Percentiles rank a stretch among this genome's conserved stretches.
phyloP scores from a whole-genome alignment of 2,113 vertebrate genomes.

The Megalops atlanticus region DNA sequence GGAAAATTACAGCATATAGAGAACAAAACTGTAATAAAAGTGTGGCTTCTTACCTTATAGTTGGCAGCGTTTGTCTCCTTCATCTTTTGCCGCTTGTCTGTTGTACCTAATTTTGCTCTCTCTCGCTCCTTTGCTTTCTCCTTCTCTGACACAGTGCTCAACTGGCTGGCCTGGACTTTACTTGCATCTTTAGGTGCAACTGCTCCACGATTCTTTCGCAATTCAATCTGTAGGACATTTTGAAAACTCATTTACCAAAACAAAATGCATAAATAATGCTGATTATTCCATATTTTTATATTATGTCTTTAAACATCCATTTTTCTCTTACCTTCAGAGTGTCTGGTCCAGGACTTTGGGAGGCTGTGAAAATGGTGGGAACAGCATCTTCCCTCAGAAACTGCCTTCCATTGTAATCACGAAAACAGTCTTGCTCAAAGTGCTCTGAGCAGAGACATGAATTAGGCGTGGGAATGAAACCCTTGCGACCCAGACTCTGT shows the following conservation, averaged over 20 bases:
- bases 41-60: constrained; percentile 55
- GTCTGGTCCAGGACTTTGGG: constrained; percentile 50
- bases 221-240: constrained; percentile 62
- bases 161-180: constrained; percentile 17
- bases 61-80: constrained; percentile 41
- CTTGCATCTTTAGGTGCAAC: constrained; percentile 57
- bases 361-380: constrained; percentile 65
- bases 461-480: constrained; percentile 69
- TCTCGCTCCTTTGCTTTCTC: constrained; percentile 50
- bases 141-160: constrained; percentile 49
- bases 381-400: constrained; percentile 75
- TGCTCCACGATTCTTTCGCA: constrained; percentile 63
- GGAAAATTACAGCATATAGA: no score
- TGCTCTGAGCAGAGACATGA: constrained; percentile 77
- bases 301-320: not conserved
- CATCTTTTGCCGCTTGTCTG: constrained; percentile 62
- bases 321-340: constrained; percentile 55
- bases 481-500: constrained; percentile 69
- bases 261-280: not conserved
- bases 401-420: constrained; percentile 78
- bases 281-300: not conserved
- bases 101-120: constrained; percentile 38
- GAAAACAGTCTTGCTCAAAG: constrained; percentile 72
- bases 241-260: not conserved
- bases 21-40: not conserved